Base-by-base conservation (phyloP, 2,113 vertebrate species). In the Maylandia zebra region DNA sequence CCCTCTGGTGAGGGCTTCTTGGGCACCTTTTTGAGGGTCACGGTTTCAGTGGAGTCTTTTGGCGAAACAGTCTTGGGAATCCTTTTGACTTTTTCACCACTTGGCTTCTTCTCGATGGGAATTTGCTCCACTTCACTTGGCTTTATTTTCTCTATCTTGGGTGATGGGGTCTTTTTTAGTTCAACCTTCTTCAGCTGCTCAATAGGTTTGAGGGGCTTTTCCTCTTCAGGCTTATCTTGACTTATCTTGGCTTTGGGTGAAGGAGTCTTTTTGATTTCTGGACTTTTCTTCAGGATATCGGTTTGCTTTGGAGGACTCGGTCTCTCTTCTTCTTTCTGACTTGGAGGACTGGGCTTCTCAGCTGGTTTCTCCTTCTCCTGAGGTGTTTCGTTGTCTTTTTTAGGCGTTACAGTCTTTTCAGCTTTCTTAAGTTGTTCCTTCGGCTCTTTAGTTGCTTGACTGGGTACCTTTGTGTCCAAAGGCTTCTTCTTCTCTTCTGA, bases 11-110 rank as follows among this genome's bases (percentile, higher is more conserved):
- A 89, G 3, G 45, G 82, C 91, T 87, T 95, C 48, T 86, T 96
- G 8, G 90, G 83, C 86, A 95, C 71, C 78, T 93, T 96, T 95
- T 92, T 98, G 94, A 98, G 96, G 92, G 94, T 91, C 52, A 97
- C 94, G 84, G 96, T 95, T 94, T 94, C 94, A 81, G 74, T 19
- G 2, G 48, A 90, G 34, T 86, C 90, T 93, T 94, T 95, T 14
- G 88, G 86, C 30, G 93, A 86, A 52, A 55, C 11, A 10, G 90
- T 84, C 92, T 95, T 93, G 24, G 94, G 89, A 86, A 48, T 55
- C 45, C 74, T 92, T 91, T 95, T 91, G 11, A 84, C 24, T 57
- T 92, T 88, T 82, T 86, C 88, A 79, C 64, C 64, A 86, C 84
- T 93, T 82, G 64, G 83, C 19, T 86, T 88, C 84, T 24, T 91